Evolutionary conservation across 1,140 invertebrate species (phyloP).

Genomic region (Batillaria attramentaria): DNA sequence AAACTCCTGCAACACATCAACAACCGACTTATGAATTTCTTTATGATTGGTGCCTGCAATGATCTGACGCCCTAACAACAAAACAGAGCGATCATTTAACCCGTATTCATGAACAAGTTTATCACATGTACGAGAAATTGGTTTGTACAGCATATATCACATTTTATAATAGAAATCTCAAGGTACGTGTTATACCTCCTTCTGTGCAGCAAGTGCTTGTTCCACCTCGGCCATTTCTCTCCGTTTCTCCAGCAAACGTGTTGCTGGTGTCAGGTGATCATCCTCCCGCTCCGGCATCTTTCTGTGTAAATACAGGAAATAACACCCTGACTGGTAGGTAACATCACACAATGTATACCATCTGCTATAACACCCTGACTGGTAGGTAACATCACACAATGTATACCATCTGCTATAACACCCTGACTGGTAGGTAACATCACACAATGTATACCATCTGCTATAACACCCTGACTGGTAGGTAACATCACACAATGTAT

Average conservation of each 20-base stretch:
- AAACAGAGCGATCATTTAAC: not conserved
- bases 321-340: not conserved
- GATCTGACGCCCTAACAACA: not conserved
- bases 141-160: not conserved
- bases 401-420: too few species aligned
- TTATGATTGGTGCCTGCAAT: not conserved
- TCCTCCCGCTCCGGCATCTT: conserved; percentile 73
- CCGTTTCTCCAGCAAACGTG: conserved; percentile 70
- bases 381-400: too few species aligned
- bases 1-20: conserved; percentile 64
- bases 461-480: too few species aligned
- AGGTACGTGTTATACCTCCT: conserved; percentile 65
- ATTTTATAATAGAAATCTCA: not conserved
- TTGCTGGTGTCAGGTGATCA: conserved; percentile 72
- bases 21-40: not conserved
- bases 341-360: not conserved
- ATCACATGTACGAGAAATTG: not conserved
- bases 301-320: conserved; percentile 45
- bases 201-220: conserved; percentile 70
- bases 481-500: too few species aligned
- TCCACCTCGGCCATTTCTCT: conserved; percentile 72
- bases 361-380: too few species aligned
- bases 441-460: too few species aligned
- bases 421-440: too few species aligned
- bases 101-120: not conserved